Evolutionary conservation across 2,888 invertebrate species (phyloP), one percentile per base, ranked within the genome.

Genomic region (Patella ulyssiponensis): DNA sequence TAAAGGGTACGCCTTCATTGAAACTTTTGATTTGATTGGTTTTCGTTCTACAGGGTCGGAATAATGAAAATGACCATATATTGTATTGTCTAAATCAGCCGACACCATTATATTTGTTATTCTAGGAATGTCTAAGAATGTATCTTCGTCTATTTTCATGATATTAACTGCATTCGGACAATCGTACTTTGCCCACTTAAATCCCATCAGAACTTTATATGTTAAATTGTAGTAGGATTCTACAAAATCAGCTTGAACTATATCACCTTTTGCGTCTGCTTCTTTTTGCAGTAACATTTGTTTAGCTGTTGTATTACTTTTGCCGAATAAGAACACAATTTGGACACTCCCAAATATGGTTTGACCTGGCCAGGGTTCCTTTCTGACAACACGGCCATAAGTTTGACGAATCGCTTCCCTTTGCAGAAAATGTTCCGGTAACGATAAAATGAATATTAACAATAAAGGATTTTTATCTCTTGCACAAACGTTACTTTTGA

Each of bases 101-200:
- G 73, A 73, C 53, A 54, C 52, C 23, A 83, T 27, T 51, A 77
- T 77, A 27, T 75, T 70, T 15, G 78, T 23, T 33, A 83, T 27
- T 12, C 70, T 44, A 54, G 96, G 89, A 90, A 88, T 80, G 73
- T 90, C 87, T 51, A 90, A 84, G 77, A 89, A 88, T 23, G 90
- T 88, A 74, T 90, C 90, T 79, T 90, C 90, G 77, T 90, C 90
- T 2, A 85, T 82, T 80, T 90, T 90, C 64, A 90, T 83, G 17
- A 90, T 80, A 75, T 84, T 87, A 69, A 81, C 79, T 3, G 88
- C 88, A 64, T 80, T 78, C 15, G 80, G 83, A 79, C 90, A 90
- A 77, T 82, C 84, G 71, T 83, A 79, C 11, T 85, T 80, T 2
- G 85, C 85, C 90, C 90, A 90, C 79, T 88, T 76, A 69, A 82